These are phyloP conservation scores for Chaetodon trifasciatus DNA, from an alignment of 2,797 vertebrate species.

Conservation along the genomic window DNA sequence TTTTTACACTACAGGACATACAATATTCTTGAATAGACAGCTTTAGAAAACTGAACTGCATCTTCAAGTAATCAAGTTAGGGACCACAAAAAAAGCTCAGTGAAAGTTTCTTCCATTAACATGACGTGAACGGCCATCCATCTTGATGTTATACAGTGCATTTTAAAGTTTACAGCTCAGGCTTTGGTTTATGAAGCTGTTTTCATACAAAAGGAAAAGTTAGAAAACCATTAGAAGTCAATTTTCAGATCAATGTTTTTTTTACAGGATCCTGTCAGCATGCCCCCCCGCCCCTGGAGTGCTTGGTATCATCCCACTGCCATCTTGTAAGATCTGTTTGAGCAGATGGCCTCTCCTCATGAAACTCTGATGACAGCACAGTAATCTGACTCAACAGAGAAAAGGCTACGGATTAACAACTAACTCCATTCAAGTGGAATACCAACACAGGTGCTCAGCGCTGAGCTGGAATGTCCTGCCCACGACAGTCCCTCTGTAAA, in stretches of 20 bases:
- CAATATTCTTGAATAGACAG: not conserved
- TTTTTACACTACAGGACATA: not conserved
- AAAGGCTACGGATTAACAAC: constrained; percentile 73
- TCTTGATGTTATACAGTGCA: not conserved
- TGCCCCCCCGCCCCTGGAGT: constrained; percentile 17
- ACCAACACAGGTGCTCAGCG: constrained; percentile 59
- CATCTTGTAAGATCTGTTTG: constrained; percentile 67
- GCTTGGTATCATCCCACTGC: constrained; percentile 51
- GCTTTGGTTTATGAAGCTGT: not conserved
- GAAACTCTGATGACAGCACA: constrained; percentile 69
- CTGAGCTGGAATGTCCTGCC: constrained; percentile 49
- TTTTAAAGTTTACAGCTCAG: not conserved
- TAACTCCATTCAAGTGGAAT: constrained; percentile 72
- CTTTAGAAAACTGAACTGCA: not conserved
- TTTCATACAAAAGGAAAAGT: constrained; percentile 24
- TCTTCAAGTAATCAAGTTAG: not conserved
- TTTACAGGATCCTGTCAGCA: constrained; percentile 24
- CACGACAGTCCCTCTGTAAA: constrained; percentile 9
- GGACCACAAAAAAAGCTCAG: not conserved
- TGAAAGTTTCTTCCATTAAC: not conserved
- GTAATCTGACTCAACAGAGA: constrained; percentile 75
- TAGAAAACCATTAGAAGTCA: not conserved
- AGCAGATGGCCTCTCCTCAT: constrained; percentile 79
- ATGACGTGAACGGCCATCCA: not conserved
- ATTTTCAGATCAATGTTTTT: constrained; percentile 23